Percentiles rank a stretch among this genome's conserved stretches.
These are phyloP conservation scores for Tipula helvola DNA, from an alignment of 2,888 invertebrate genomes.

Conservation along the genomic window DNA sequence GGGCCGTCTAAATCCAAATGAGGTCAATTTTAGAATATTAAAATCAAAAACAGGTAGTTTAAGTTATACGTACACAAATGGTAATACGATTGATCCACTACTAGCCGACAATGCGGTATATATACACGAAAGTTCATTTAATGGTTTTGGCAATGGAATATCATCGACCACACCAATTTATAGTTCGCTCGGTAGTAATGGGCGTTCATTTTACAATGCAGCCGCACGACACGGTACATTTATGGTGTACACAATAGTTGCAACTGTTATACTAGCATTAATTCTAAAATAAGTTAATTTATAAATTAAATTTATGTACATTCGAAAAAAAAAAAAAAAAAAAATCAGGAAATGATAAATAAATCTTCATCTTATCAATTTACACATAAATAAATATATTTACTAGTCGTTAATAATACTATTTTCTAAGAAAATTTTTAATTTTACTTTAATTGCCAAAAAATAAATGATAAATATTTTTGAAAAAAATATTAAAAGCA, in stretches of 20 bases:
- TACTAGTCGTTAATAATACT: background rate
- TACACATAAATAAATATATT: background rate
- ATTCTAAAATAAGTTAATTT: constrained; percentile 5
- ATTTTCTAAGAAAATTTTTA: background rate
- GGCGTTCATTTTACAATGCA: background rate
- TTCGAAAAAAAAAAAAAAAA: background rate
- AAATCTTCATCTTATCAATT: background rate
- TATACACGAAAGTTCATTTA: constrained; percentile 18
- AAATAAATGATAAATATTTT: background rate
- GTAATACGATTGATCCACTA: constrained; percentile 20
- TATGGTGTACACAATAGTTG: background rate
- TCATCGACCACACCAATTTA: constrained; percentile 22
- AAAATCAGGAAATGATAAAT: background rate
- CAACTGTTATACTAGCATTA: constrained; percentile 5
- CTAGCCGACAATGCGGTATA: constrained; percentile 17
- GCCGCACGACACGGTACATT: background rate
- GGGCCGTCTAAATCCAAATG: constrained; percentile 42
- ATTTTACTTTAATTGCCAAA: background rate
- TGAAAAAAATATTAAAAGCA: background rate
- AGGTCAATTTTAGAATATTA: constrained; percentile 55
- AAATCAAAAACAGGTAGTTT: constrained; percentile 45
- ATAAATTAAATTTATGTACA: background rate
- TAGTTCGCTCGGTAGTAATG: constrained; percentile 16
- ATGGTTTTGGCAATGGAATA: constrained; percentile 18
- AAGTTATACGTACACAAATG: constrained; percentile 46